Base-by-base conservation (phyloP, 2,113 vertebrate species). In the Gymnarchus niloticus region DNA sequence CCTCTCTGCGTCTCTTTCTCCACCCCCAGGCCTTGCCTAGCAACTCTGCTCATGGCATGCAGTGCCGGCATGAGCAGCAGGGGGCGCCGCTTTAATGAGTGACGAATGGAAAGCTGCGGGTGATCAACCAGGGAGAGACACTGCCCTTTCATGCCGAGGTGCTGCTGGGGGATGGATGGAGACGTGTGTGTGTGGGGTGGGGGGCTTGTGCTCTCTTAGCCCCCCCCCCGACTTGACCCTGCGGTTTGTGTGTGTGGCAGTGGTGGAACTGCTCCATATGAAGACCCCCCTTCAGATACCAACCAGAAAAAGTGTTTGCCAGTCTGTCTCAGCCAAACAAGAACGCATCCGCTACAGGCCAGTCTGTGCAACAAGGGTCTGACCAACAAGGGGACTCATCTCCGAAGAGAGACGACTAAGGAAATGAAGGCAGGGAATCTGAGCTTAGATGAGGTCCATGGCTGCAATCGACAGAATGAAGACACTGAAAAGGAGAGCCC, bases 91-190 rank as follows among this genome's bases (percentile, higher is more conserved):
- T 93, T 88, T 88, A 91, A 90, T 88, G 86, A 86, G 85, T 88
- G 90, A 88, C 87, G 90, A 90, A 91, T 88, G 88, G 88, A 88
- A 84, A 87, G 88, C 89, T 87, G 80, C 33, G 73, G 89, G 65
- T 65, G 33, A 61, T 21, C 52, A 77, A 84, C 86, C 89, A 90
- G 90, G 92, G 90, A 82, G 86, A 88, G 87, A 88, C 88, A 87
- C 88, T 90, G 92, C 93, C 94, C 92, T 91, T 93, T 90, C 89
- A 90, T 91, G 90, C 91, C 92, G 93, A 92, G 90, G 91, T 89
- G 93, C 92, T 93, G 90, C 93, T 89, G 91, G 92, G 93, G 93
- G 17, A 77, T 44, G 33, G 73, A 77, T 77, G 33, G 33, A 90
- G 87, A 93, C 92, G 92, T 89, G 88, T 88, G 88, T 91, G 88